Evolutionary conservation across 2,888 invertebrate species (phyloP).

Genomic region (Drosophila yooni): DNA sequence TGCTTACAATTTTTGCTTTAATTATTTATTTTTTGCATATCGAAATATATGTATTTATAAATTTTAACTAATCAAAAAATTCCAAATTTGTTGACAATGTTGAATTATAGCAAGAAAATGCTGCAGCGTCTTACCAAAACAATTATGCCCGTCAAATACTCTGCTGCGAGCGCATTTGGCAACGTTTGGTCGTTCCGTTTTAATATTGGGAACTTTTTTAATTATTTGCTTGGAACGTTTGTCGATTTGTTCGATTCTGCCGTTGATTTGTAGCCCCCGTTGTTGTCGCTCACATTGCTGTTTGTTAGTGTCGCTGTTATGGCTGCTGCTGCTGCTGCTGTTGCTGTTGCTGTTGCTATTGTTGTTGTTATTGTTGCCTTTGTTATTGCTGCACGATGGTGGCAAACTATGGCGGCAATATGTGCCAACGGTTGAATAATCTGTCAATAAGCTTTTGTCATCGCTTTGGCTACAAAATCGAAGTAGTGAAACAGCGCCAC

Average conservation of each 20-base stretch:
- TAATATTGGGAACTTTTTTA: constrained; percentile 84
- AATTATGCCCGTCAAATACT: not conserved
- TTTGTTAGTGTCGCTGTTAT: not conserved
- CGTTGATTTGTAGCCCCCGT: constrained; percentile 67
- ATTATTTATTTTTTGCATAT: not conserved
- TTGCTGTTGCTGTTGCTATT: constrained; percentile 19
- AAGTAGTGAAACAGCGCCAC: constrained; percentile 24
- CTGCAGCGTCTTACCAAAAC: not conserved
- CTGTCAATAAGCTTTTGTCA: constrained; percentile 82
- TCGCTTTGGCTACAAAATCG: constrained; percentile 57
- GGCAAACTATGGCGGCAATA: constrained; percentile 79
- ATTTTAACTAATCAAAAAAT: not conserved
- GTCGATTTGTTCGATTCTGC: constrained; percentile 73
- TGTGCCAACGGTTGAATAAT: constrained; percentile 82
- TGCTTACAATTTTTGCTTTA: not conserved
- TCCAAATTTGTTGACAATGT: not conserved
- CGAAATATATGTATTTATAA: not conserved
- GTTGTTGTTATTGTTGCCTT: constrained; percentile 33
- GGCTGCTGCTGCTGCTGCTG: constrained; percentile 21
- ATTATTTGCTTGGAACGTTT: constrained; percentile 81
- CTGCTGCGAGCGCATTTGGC: constrained; percentile 40
- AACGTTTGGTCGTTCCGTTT: constrained; percentile 67
- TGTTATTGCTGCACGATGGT: constrained; percentile 55
- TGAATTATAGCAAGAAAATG: not conserved
- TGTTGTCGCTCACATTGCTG: constrained; percentile 29